A percentile compares a stretch with the other conserved stretches of the same genome.
These are phyloP conservation scores for Paramormyrops hopkinsi DNA, from an alignment of 2,797 vertebrate genomes.

Conservation along the genomic window DNA sequence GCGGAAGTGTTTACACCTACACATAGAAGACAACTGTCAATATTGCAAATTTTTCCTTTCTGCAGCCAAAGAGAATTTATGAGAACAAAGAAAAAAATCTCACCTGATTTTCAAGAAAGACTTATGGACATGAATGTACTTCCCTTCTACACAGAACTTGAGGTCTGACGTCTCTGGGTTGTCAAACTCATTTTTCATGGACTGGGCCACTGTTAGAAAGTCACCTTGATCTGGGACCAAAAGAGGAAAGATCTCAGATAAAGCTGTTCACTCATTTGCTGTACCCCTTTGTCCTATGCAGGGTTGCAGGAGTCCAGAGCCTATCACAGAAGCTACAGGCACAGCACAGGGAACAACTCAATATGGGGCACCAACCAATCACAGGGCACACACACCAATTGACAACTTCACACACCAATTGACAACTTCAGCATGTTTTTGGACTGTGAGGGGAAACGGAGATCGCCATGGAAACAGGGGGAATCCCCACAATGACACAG, in stretches of 20 bases:
- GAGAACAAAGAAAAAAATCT: neutral
- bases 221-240: slow-evolving; percentile 77
- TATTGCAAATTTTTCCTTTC: neutral
- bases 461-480: neutral
- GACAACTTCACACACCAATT: neutral
- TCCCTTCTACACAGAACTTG: slow-evolving; percentile 87
- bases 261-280: neutral
- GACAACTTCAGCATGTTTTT: neutral
- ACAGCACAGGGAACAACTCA: neutral
- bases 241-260: neutral
- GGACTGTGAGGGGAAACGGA: neutral
- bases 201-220: slow-evolving; percentile 88
- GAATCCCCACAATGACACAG: neutral
- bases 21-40: neutral
- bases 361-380: neutral
- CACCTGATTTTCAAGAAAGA: slow-evolving; percentile 96
- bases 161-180: slow-evolving; percentile 91
- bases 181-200: slow-evolving; percentile 92
- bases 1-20: slow-evolving; percentile 93
- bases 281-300: neutral
- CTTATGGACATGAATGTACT: slow-evolving; percentile 93
- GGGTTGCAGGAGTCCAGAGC: neutral
- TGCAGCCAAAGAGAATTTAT: neutral
- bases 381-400: neutral
- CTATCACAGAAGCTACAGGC: neutral